These are phyloP conservation scores for Chouioia cunea DNA, from an alignment of 2,888 invertebrate genomes.

Conservation along the genomic window DNA sequence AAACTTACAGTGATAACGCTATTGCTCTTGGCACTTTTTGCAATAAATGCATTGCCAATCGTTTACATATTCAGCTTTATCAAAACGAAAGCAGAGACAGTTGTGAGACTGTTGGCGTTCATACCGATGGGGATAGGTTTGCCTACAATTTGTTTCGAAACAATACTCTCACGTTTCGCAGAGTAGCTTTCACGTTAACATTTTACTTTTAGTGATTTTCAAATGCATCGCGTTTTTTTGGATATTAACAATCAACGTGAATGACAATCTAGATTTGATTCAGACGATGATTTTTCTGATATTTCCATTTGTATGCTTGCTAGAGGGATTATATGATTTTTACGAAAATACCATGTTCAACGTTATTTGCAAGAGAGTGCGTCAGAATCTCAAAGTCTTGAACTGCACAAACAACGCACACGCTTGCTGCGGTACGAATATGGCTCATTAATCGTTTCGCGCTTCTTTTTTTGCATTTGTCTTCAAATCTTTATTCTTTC, in stretches of 20 bases:
- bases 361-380: conserved; percentile 60
- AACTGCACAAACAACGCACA: conserved; percentile 53
- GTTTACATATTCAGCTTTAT: conserved; percentile 61
- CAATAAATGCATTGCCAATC: conserved; percentile 72
- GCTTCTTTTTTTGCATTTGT: too few species aligned
- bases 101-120: conserved; percentile 55
- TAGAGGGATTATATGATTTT: conserved; percentile 61
- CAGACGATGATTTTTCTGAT: conserved; percentile 56
- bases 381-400: conserved; percentile 51
- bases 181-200: conserved; percentile 54
- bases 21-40: conserved; percentile 79
- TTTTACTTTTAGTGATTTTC: too few species aligned
- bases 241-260: too few species aligned
- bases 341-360: conserved; percentile 56
- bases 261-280: conserved; percentile 52
- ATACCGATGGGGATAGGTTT: conserved; percentile 60
- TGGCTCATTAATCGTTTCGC: too few species aligned
- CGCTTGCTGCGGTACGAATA: conserved; percentile 61
- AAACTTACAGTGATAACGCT: conserved; percentile 72
- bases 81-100: conserved; percentile 56
- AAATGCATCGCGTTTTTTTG: too few species aligned
- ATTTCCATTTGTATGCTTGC: conserved; percentile 62
- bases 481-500: too few species aligned
- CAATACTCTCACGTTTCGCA: not conserved
- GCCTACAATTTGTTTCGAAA: conserved; percentile 32